Percentiles rank a stretch among this genome's conserved stretches.
Conservation (phyloP, 2,797 vertebrate species). For the Thamnophis elegans region DNA sequence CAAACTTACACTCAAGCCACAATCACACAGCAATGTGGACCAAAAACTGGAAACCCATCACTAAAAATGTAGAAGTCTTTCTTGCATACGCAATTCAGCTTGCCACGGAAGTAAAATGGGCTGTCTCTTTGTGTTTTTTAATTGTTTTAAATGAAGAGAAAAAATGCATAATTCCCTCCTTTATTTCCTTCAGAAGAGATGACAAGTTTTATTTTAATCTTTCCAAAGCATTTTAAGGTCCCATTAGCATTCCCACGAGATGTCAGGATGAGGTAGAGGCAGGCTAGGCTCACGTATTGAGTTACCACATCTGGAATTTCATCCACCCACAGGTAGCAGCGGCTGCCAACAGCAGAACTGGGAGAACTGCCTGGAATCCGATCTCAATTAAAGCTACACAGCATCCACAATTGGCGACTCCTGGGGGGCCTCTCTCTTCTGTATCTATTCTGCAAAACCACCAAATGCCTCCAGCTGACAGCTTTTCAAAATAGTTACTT, state of each 20-base stretch:
- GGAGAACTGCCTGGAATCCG: conserved; percentile 30
- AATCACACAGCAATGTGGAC: conserved; percentile 25
- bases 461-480: conserved; percentile 48
- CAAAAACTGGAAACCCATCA: conserved; percentile 10
- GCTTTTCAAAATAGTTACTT: conserved; percentile 61
- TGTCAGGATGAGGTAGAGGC: neutral
- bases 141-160: conserved; percentile 18
- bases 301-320: conserved; percentile 53
- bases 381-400: conserved; percentile 35
- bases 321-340: conserved; percentile 43
- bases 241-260: conserved; percentile 31
- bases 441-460: conserved; percentile 48
- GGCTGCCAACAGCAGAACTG: conserved; percentile 34
- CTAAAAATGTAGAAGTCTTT: conserved; percentile 7
- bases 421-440: conserved; percentile 32
- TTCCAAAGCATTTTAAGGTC: conserved; percentile 41
- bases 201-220: conserved; percentile 60
- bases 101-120: conserved; percentile 28
- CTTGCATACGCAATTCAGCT: conserved; percentile 23
- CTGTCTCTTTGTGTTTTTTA: conserved; percentile 6
- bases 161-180: conserved; percentile 16
- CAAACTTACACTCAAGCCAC: neutral
- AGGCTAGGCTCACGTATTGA: conserved; percentile 7
- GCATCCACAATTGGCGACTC: conserved; percentile 26
- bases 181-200: conserved; percentile 39